phyloP scores from a whole-genome alignment of 2,113 vertebrate genomes.

The Crotalus horridus region DNA sequence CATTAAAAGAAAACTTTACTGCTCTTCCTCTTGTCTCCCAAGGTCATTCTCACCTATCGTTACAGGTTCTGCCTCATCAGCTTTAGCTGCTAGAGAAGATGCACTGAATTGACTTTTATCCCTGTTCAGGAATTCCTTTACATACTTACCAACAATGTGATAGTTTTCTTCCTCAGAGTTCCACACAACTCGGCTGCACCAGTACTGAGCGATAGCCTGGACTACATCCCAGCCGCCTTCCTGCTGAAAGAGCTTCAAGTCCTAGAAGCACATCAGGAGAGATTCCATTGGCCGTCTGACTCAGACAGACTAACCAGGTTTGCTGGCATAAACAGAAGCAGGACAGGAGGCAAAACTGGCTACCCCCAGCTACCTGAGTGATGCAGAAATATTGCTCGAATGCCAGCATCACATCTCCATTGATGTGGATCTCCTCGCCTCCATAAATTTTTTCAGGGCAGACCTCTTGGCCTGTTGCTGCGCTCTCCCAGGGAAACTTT shows the following conservation, averaged over 20 bases:
- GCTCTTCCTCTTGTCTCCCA: not conserved
- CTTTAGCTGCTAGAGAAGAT: not conserved
- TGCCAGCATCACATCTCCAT: constrained; percentile 84
- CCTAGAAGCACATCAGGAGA: constrained; percentile 68
- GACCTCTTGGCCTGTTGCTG: constrained; percentile 83
- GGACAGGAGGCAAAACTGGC: not conserved
- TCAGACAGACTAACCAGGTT: not conserved
- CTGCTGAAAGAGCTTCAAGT: constrained; percentile 80
- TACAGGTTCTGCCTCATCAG: not conserved
- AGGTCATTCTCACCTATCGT: not conserved
- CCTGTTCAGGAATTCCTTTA: accelerated
- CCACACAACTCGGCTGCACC: constrained; percentile 89
- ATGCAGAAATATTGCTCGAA: constrained; percentile 84
- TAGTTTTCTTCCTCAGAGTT: constrained; percentile 75
- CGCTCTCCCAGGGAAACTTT: constrained; percentile 95
- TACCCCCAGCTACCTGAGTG: constrained; percentile 68
- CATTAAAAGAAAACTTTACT: not conserved
- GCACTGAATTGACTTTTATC: accelerated
- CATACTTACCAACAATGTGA: constrained; percentile 78
- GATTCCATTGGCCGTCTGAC: not conserved
- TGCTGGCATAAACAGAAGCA: not conserved
- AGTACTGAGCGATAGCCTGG: constrained; percentile 84
- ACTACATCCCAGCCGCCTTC: constrained; percentile 82
- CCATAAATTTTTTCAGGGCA: constrained; percentile 86
- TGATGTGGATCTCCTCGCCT: constrained; percentile 87